Evolutionary conservation across 2,797 vertebrate genomes (phyloP).

Genomic region (Pangasius krempfi): DNA sequence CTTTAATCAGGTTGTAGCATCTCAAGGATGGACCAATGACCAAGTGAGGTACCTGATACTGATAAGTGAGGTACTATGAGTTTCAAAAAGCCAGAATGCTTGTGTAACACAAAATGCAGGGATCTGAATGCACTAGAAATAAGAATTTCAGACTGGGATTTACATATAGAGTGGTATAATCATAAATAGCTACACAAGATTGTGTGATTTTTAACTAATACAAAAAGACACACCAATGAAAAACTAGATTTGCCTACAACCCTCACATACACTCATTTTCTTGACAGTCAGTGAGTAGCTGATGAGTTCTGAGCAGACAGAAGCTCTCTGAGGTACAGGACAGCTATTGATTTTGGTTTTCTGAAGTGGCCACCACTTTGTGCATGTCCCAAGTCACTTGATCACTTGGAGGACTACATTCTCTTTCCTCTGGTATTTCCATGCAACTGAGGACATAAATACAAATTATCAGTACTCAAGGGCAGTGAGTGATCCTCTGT

Average conservation of each 20-base stretch:
- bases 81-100: not conserved
- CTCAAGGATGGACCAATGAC: not conserved
- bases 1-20: not conserved
- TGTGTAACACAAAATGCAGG: not conserved
- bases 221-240: not conserved
- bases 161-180: not conserved
- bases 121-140: not conserved
- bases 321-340: not conserved
- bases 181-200: not conserved
- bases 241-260: not conserved
- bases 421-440: not conserved
- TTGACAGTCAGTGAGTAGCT: not conserved
- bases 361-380: not conserved
- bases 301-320: not conserved
- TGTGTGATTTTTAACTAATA: not conserved
- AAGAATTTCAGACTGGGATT: not conserved
- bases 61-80: no score
- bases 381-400: not conserved
- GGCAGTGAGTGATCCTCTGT: not conserved
- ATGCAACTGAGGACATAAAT: not conserved
- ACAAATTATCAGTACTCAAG: not conserved
- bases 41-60: not conserved
- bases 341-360: conserved; percentile 10
- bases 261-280: not conserved
- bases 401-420: not conserved